These are phyloP conservation scores for Ahaetulla prasina DNA, from an alignment of 2,113 vertebrate genomes.

Conservation along the genomic window DNA sequence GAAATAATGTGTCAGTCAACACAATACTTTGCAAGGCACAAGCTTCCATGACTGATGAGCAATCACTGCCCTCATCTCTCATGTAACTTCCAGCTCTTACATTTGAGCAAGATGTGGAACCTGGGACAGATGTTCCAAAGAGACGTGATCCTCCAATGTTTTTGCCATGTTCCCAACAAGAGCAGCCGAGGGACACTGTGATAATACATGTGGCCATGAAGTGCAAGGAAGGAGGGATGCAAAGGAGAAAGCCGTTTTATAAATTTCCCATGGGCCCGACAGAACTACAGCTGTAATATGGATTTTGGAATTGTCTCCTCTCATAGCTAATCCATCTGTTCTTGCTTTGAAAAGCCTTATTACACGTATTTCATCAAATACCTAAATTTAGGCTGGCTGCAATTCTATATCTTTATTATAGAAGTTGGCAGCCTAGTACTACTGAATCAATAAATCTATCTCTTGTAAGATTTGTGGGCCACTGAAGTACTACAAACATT, in stretches of 20 bases:
- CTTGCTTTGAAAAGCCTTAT: background rate
- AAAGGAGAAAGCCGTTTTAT: background rate
- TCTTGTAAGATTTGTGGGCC: constrained; percentile 5
- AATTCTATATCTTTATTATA: background rate
- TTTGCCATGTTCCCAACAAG: constrained; percentile 15
- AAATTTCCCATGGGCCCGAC: background rate
- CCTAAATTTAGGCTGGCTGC: constrained; percentile 5
- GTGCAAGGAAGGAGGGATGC: background rate
- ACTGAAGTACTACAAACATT: constrained; percentile 1
- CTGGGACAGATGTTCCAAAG: background rate
- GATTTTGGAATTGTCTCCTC: background rate
- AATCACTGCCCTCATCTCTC: constrained; percentile 42
- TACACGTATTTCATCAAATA: background rate
- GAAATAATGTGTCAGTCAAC: constrained; percentile 81
- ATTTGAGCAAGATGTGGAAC: constrained; percentile 29
- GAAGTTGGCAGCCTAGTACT: constrained; percentile 9
- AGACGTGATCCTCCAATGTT: constrained; percentile 18
- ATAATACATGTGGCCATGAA: background rate
- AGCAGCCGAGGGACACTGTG: background rate
- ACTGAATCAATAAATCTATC: constrained; percentile 11
- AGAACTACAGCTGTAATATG: background rate
- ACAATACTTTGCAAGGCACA: constrained; percentile 51
- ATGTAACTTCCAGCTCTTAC: constrained; percentile 31
- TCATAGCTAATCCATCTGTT: background rate
- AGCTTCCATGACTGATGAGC: constrained; percentile 49